A percentile compares a stretch with the other conserved stretches of the same genome.
Conservation (phyloP, 2,888 invertebrate genomes). For the Horisme vitalbata region DNA sequence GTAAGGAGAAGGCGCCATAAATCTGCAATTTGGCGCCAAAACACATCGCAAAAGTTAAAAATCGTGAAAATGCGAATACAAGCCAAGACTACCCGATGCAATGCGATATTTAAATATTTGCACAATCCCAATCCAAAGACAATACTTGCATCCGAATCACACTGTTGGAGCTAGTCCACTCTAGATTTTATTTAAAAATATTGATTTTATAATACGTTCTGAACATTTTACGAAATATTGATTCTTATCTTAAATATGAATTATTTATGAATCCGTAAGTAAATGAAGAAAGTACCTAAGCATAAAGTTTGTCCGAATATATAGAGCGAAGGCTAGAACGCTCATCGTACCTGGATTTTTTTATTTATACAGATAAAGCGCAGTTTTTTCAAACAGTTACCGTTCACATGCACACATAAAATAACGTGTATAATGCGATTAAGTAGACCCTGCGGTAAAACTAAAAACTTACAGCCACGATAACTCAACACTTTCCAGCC, state of each 20-base stretch:
- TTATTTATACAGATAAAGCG: too few species aligned
- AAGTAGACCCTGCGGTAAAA: not conserved
- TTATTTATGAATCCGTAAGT: too few species aligned
- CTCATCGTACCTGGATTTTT: too few species aligned
- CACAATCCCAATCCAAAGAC: conserved; percentile 24
- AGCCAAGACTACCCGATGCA: conserved; percentile 7
- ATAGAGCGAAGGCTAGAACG: too few species aligned
- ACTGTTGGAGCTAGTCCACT: conserved; percentile 18
- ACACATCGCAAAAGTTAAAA: conserved; percentile 15
- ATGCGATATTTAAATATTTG: conserved; percentile 11
- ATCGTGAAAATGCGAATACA: conserved; percentile 18
- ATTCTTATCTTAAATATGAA: too few species aligned
- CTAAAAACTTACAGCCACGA: conserved; percentile 10
- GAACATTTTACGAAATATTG: too few species aligned
- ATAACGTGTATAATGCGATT: not conserved
- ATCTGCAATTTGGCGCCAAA: conserved; percentile 21
- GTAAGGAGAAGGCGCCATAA: conserved; percentile 7
- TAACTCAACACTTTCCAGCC: conserved; percentile 18
- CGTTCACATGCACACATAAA: conserved; percentile 1
- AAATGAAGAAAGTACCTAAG: too few species aligned
- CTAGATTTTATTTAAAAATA: not conserved
- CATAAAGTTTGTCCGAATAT: too few species aligned
- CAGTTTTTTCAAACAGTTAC: too few species aligned
- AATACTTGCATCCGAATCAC: conserved; percentile 19
- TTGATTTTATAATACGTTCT: too few species aligned